A percentile compares a stretch with the other conserved stretches of the same genome.
These are phyloP conservation scores for Sipha flava DNA, from an alignment of 1,140 invertebrate species.

Conservation along the genomic window DNA sequence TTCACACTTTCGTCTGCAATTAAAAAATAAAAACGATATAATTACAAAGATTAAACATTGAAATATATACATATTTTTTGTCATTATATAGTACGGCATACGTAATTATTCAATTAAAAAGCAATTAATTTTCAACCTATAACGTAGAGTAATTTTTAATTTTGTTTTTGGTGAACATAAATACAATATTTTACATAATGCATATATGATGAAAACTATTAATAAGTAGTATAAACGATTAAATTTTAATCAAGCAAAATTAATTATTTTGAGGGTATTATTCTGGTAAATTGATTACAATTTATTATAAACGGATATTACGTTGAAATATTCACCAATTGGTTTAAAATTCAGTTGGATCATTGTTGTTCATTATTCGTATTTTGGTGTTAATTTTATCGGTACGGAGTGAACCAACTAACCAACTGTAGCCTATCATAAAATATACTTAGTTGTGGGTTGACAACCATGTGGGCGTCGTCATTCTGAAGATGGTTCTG, in stretches of 20 bases:
- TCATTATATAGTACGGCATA: too few species aligned
- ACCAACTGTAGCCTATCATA: background rate
- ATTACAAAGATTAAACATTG: background rate
- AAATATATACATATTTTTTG: too few species aligned
- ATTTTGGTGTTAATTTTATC: background rate
- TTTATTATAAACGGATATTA: background rate
- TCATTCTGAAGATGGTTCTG: background rate
- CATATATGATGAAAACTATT: too few species aligned
- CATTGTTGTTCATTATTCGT: conserved; percentile 25
- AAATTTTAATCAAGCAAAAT: background rate
- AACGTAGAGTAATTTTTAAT: too few species aligned
- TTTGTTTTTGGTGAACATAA: too few species aligned
- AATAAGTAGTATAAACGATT: too few species aligned
- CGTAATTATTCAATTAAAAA: too few species aligned
- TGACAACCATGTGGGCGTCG: background rate
- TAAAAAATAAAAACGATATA: conserved; percentile 35
- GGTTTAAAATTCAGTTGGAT: background rate
- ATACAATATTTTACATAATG: too few species aligned
- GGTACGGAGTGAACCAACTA: background rate
- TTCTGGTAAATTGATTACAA: background rate
- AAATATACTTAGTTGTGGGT: background rate
- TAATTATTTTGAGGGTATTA: background rate
- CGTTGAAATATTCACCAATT: background rate
- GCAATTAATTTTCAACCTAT: too few species aligned
- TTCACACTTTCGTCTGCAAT: conserved; percentile 47